Evolutionary conservation across 1,140 invertebrate species (phyloP).

Genomic region (Drosophila carrolli): DNA sequence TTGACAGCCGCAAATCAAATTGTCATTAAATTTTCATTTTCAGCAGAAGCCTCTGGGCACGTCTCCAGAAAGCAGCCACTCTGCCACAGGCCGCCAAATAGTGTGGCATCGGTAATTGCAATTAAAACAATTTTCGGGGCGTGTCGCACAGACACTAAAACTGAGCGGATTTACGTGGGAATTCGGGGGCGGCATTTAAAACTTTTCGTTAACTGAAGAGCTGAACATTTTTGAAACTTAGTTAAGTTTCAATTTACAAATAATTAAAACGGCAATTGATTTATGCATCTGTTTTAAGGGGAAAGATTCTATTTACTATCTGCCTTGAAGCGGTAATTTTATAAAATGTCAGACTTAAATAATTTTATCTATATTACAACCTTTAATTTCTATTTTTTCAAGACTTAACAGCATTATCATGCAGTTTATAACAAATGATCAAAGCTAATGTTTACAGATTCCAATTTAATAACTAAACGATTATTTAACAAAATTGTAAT

Average conservation of each 20-base stretch:
- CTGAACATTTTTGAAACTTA: constrained; percentile 6
- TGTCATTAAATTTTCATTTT: constrained; percentile 45
- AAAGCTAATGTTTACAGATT: too few species aligned
- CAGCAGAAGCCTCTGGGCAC: constrained; percentile 35
- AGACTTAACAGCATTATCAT: too few species aligned
- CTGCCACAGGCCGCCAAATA: constrained; percentile 18
- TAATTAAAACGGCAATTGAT: constrained; percentile 3
- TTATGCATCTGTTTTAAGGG: neutral
- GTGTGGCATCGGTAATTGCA: constrained; percentile 39
- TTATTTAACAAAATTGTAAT: too few species aligned
- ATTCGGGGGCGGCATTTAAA: constrained; percentile 3
- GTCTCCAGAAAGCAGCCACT: constrained; percentile 38
- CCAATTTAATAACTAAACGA: too few species aligned
- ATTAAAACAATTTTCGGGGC: constrained; percentile 51
- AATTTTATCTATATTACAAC: too few species aligned
- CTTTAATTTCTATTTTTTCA: too few species aligned
- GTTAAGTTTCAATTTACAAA: constrained; percentile 18
- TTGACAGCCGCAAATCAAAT: constrained; percentile 76
- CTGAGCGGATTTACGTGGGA: constrained; percentile 8
- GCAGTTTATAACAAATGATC: too few species aligned
- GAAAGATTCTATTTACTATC: neutral
- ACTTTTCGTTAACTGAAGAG: constrained; percentile 11
- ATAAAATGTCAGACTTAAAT: too few species aligned
- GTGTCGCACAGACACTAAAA: constrained; percentile 26
- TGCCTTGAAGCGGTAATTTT: too few species aligned